Evolutionary conservation across 2,113 vertebrate genomes (phyloP).

Genomic region (Aspiorhynchus laticeps): DNA sequence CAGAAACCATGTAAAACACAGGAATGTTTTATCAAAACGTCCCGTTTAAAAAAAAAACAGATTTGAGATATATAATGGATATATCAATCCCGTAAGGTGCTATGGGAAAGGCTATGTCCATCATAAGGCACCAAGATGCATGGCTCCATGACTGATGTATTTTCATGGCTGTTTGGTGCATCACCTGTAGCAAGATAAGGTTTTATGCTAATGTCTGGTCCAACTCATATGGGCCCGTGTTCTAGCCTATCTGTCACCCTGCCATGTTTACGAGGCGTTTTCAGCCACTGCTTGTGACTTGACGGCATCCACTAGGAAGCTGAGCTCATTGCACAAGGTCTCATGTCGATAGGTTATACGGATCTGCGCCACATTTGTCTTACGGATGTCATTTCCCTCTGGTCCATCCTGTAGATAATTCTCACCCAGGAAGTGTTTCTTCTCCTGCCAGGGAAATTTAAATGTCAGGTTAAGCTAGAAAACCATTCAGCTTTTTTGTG

Average conservation of each 20-base stretch:
- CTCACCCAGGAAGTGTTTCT: slow-evolving; percentile 89
- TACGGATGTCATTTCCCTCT: slow-evolving; percentile 90
- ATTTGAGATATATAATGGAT: background rate
- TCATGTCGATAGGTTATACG: slow-evolving; percentile 93
- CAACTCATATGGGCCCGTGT: background rate
- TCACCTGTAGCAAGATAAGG: background rate
- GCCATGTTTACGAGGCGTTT: slow-evolving; percentile 50
- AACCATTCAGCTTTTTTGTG: background rate
- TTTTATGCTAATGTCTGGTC: background rate
- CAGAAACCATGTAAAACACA: slow-evolving; percentile 21
- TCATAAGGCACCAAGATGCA: background rate
- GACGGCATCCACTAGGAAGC: slow-evolving; percentile 90
- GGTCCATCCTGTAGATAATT: slow-evolving; percentile 93
- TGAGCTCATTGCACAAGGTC: slow-evolving; percentile 93
- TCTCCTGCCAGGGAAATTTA: slow-evolving; percentile 81
- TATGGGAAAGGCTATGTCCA: background rate
- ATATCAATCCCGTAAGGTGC: background rate
- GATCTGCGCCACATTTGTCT: slow-evolving; percentile 96
- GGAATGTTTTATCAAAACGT: background rate
- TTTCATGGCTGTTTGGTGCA: background rate
- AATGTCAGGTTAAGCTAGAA: background rate
- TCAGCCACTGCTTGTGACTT: slow-evolving; percentile 76
- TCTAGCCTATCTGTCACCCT: background rate
- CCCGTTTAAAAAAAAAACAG: background rate
- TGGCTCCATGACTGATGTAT: background rate